These are phyloP conservation scores for Venturia canescens DNA, from an alignment of 1,140 invertebrate species.

Conservation along the genomic window DNA sequence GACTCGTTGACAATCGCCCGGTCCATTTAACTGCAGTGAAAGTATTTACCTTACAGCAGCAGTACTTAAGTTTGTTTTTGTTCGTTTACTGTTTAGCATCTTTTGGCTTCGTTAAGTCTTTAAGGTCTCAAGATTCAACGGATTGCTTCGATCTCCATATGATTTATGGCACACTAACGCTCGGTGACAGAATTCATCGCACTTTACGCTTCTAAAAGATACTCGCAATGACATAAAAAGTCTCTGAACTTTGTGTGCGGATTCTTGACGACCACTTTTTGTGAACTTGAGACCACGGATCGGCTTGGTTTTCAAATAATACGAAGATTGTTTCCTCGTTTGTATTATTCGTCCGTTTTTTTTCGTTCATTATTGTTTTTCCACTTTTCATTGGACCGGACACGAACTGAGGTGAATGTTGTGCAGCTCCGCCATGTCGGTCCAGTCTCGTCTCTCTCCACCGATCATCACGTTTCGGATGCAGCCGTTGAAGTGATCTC, in stretches of 20 bases:
- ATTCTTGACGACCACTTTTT: background rate
- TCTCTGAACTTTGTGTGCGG: background rate
- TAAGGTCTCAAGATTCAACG: slow-evolving; percentile 49
- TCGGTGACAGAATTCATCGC: background rate
- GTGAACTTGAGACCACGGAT: slow-evolving; percentile 37
- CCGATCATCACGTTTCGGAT: slow-evolving; percentile 90
- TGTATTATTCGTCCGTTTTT: slow-evolving; percentile 20
- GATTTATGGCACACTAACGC: slow-evolving; percentile 20
- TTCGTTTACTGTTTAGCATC: slow-evolving; percentile 65
- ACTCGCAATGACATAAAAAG: slow-evolving; percentile 10
- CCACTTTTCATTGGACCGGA: slow-evolving; percentile 77
- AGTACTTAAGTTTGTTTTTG: slow-evolving; percentile 42
- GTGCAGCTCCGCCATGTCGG: slow-evolving; percentile 87
- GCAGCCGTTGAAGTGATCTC: slow-evolving; percentile 94
- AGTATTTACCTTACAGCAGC: too few species aligned
- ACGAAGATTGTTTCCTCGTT: background rate
- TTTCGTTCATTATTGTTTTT: slow-evolving; percentile 6
- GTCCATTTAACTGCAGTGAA: background rate
- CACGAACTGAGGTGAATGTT: slow-evolving; percentile 92
- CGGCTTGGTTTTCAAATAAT: slow-evolving; percentile 44
- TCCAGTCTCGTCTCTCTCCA: slow-evolving; percentile 85
- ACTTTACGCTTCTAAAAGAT: slow-evolving; percentile 20
- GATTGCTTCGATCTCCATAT: background rate
- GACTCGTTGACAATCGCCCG: slow-evolving; percentile 18
- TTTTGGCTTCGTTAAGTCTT: slow-evolving; percentile 72